These are phyloP conservation scores for Oscheius myriophilus DNA, from an alignment of 2,888 invertebrate species.

Conservation along the genomic window DNA sequence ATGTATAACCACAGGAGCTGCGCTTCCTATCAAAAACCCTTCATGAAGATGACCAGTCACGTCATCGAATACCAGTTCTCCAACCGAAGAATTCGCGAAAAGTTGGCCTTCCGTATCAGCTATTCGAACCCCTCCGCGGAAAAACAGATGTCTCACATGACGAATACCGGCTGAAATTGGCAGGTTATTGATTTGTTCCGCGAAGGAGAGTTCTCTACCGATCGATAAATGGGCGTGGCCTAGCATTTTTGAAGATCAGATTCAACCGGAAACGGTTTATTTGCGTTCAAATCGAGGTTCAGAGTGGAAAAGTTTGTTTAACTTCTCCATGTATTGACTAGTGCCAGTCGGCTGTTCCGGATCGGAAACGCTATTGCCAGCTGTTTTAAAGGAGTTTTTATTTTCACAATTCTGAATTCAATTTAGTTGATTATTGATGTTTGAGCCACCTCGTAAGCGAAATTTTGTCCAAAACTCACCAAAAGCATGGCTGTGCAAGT, in stretches of 20 bases:
- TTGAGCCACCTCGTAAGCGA: no score
- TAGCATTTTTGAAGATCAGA: no score
- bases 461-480: no score
- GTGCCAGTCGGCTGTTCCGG: not conserved
- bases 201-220: no score
- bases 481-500: slow-evolving; percentile 22
- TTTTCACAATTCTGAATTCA: no score
- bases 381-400: not conserved
- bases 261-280: no score
- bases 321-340: no score
- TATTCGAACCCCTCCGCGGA: slow-evolving; percentile 24
- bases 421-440: no score
- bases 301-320: no score
- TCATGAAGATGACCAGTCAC: slow-evolving; percentile 24
- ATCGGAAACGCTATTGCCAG: not conserved
- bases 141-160: slow-evolving; percentile 20
- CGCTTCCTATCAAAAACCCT: slow-evolving; percentile 12
- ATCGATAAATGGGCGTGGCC: no score
- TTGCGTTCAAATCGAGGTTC: no score
- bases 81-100: slow-evolving; percentile 23
- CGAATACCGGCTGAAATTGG: slow-evolving; percentile 15
- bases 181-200: not conserved
- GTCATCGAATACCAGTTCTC: slow-evolving; percentile 24
- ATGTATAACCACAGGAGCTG: slow-evolving; percentile 10
- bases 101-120: slow-evolving; percentile 18